Base-by-base conservation (phyloP, 2,888 invertebrate genomes). In the Endotricha flammealis region DNA sequence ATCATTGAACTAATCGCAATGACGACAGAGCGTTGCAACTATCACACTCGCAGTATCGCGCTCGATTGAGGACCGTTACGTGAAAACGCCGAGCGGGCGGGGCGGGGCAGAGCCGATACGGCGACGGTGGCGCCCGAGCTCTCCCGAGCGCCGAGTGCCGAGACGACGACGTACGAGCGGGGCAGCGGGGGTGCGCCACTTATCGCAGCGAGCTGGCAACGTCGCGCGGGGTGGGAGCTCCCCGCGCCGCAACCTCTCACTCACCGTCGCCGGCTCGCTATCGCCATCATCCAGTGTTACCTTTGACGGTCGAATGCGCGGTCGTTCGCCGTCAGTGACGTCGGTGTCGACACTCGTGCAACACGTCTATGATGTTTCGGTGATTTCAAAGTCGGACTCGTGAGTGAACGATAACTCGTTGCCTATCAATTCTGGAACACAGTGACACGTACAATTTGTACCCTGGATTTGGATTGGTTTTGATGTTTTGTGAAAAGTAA, bases 351-450 rank as follows among this genome's bases (percentile, higher is more conserved):
- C 83, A 74, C 74, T 82, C 87, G 87, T 74, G 75, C 74, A 82
- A 83, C 87, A 87, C 87, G 83, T 80, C 79, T 79, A 77, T 80
- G 70, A 82, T 85, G 79, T 80, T 79, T 79, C 80, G 81, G 76
- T 81, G 74, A 79, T 76, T 75, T 78, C 73, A 74, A 85, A 85
- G 77, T 81, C 73, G 71, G 69, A 79, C 68, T 76, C 72, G 81
- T 80, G 82, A 72, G 77, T 88, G 75, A 64, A 66, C 61, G 64
- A 80, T 77, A 85, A 78, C 64, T 86, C 82, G 69, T 72, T 81
- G 85, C 80, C 87, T 85, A 82, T 87, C 88, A 87, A 90, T 89
- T 88, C 87, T 90, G 90, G 90, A 90, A 87, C 90, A 90, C 88
- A 90, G 91, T 88, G 91, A 89, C 87, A 89, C 88, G 87, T 88